phyloP scores from a whole-genome alignment of 2,113 vertebrate genomes.

The Tupaia chinensis region DNA sequence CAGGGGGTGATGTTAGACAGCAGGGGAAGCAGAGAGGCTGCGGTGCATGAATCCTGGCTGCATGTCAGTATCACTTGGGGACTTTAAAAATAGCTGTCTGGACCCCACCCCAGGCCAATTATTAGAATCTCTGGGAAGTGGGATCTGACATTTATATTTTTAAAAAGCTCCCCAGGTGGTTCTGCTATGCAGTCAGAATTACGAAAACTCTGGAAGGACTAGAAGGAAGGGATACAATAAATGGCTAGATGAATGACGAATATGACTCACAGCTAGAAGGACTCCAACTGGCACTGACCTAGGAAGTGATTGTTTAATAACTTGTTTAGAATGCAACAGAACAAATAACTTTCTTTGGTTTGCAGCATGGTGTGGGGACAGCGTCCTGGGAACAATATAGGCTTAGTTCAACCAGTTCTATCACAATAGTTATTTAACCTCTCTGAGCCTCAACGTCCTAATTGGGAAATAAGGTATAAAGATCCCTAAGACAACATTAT shows the following conservation, averaged over 20 bases:
- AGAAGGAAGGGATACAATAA: constrained; percentile 10
- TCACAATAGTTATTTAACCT: not conserved
- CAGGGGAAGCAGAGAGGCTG: not conserved
- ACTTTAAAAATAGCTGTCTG: constrained; percentile 36
- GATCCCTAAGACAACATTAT: not conserved
- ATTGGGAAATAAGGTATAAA: not conserved
- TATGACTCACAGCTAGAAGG: not conserved
- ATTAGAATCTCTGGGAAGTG: not conserved
- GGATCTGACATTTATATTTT: not conserved
- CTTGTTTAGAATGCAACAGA: not conserved
- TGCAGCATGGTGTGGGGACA: not conserved
- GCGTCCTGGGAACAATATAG: not conserved
- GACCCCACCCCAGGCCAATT: not conserved
- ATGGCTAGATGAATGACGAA: not conserved
- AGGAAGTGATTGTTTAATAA: constrained; percentile 32
- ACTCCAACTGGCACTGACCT: not conserved
- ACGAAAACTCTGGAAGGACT: not conserved
- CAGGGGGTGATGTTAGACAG: not conserved
- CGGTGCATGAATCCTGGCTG: not conserved
- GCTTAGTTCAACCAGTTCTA: not conserved
- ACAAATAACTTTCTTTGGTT: not conserved
- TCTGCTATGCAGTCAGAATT: constrained; percentile 16
- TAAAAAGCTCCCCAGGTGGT: not conserved
- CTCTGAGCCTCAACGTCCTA: not conserved
- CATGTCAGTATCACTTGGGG: not conserved